Evolutionary conservation across 1,140 invertebrate genomes (phyloP).

Genomic region (Bombus superbus): DNA sequence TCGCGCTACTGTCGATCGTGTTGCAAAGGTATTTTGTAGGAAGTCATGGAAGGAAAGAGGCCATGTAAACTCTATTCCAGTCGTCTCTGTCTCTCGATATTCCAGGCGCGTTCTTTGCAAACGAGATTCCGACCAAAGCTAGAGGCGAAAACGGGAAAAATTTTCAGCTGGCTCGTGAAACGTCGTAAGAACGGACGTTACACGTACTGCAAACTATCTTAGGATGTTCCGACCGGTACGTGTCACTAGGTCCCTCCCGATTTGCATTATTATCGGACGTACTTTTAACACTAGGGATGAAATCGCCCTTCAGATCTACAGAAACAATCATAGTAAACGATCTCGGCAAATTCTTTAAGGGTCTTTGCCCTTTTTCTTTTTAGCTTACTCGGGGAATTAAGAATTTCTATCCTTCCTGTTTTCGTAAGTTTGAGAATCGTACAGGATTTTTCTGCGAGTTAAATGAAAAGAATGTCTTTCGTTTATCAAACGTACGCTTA

Average conservation of each 20-base stretch:
- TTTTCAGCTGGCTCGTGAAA: conserved; percentile 59
- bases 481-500: not conserved
- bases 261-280: conserved; percentile 42
- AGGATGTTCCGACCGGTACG: conserved; percentile 26
- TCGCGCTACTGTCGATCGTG: not conserved
- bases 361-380: not conserved
- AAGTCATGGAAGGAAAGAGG: conserved; percentile 9
- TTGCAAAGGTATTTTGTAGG: conserved; percentile 27
- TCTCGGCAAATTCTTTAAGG: not conserved
- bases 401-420: not conserved
- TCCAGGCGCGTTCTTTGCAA: conserved; percentile 63
- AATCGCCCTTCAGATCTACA: not conserved
- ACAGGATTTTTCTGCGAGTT: not conserved
- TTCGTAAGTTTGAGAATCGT: no score
- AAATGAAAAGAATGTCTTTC: not conserved
- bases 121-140: conserved; percentile 61
- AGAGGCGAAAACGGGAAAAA: conserved; percentile 48
- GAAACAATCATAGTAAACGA: not conserved
- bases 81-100: conserved; percentile 53
- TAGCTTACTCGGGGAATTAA: not conserved
- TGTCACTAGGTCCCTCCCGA: conserved; percentile 13
- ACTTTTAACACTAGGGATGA: not conserved
- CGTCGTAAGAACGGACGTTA: conserved; percentile 65
- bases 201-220: conserved; percentile 58
- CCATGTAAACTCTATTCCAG: conserved; percentile 39